Base-by-base conservation (phyloP, 2,113 vertebrate species). In the Apodemus sylvaticus region DNA sequence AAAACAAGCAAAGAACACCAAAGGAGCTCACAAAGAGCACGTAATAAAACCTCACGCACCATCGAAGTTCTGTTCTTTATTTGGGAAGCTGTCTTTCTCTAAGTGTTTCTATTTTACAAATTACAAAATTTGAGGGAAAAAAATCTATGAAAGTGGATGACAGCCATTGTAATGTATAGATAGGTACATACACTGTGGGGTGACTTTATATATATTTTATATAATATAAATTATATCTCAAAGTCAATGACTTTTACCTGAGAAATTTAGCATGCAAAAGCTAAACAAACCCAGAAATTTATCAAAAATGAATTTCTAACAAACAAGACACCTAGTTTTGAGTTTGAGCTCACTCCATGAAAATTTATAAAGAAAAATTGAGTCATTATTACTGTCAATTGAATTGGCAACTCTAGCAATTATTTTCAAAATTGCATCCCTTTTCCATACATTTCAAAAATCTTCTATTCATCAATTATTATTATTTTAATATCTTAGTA, bases 301-400 rank as follows among this genome's bases (percentile, higher is more conserved):
- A 39, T 77, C 39, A 94, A 96, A 82, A 81, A 62, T 4, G 68
- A 39, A 83, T 66, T 94, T 73, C 36, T 94, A 58, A 77, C 4
- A 90, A 92, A 64, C 42, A 45, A n/a, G 83, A 48, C n/a, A n/a
- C 26, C n/a, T 71, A 71, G 36, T 71, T 55, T 70, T 48, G 17
- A 36, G 19, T 87, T 53, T 11, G 31, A 87, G 20, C 13, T 26
- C 3, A 12, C 2, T 53, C n/a, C 19, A 71, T 26, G 12, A 22
- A 66, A 87, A 53, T 71, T n/a, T 51, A 26, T 81, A 34, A 88
- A 53, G 55, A 81, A 91, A 86, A 91, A 17, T 16, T 71, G 22
- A 89, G 62, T 62, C 39, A 16, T 68, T 29, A 11, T 77, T 62
- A 60, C 17, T 96, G 58, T 51, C 77, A 92, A 74, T 14, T 77